These are phyloP conservation scores for Pyrocephalus nanus DNA, from an alignment of 2,797 vertebrate genomes.

Conservation along the genomic window DNA sequence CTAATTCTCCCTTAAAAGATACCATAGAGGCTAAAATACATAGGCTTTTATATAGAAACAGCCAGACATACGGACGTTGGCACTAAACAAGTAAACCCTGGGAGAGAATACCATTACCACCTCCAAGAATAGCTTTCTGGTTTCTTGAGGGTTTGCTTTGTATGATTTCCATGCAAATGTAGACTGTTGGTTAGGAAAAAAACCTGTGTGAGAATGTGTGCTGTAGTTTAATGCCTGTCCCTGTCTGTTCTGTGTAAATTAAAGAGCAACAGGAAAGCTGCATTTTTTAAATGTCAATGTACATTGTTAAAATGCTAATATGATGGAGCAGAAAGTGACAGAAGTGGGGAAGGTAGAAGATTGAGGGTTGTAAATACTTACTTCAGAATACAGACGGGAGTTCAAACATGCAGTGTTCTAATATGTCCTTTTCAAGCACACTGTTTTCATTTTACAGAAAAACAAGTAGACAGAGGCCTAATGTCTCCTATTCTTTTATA, in stretches of 20 bases:
- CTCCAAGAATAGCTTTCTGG: neutral
- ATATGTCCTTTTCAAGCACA: neutral
- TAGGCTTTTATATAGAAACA: neutral
- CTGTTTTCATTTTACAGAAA: neutral
- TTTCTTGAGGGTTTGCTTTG: neutral
- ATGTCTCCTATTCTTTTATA: neutral
- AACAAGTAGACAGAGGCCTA: neutral
- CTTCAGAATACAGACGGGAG: neutral
- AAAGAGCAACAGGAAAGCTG: neutral
- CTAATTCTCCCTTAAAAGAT: neutral
- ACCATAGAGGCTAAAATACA: neutral
- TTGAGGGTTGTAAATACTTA: neutral
- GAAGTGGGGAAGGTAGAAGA: neutral
- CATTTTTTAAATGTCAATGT: neutral
- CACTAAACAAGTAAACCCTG: neutral
- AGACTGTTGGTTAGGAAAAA: neutral
- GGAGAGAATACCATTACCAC: neutral
- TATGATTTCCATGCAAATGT: neutral
- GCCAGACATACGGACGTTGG: neutral
- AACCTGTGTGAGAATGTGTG: neutral
- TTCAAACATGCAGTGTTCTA: neutral
- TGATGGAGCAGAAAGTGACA: neutral
- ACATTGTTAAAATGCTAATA: conserved; percentile 35
- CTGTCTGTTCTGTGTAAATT: neutral
- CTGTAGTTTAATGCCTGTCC: neutral